Percentiles rank a stretch among this genome's conserved stretches.
Evolutionary conservation across 2,113 vertebrate genomes (phyloP).

Genomic region (Microcebus griseorufus): DNA sequence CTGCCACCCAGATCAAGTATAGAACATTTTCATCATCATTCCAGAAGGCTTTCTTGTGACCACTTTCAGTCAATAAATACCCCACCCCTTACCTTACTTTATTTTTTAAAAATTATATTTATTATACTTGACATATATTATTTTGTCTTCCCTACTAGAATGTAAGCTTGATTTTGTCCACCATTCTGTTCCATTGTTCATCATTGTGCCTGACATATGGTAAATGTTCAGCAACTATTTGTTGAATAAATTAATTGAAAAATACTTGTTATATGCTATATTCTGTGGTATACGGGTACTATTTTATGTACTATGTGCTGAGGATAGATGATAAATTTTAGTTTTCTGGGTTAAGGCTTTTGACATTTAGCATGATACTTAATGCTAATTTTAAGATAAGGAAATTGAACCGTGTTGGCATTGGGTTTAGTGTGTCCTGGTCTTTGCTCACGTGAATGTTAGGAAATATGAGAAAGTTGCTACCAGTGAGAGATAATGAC

Average conservation of each 20-base stretch:
- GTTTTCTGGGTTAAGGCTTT: slow-evolving; percentile 31
- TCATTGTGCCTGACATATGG: background rate
- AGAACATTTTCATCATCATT: slow-evolving; percentile 20
- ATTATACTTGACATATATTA: background rate
- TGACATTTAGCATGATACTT: slow-evolving; percentile 6
- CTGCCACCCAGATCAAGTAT: background rate
- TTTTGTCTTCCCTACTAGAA: slow-evolving; percentile 5
- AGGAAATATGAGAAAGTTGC: slow-evolving; percentile 42
- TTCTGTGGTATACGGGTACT: background rate
- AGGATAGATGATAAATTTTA: slow-evolving; percentile 19
- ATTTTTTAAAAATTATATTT: background rate
- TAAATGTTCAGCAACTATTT: slow-evolving; percentile 37
- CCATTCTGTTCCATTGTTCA: background rate
- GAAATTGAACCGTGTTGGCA: background rate
- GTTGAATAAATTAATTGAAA: slow-evolving; percentile 21
- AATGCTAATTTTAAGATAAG: slow-evolving; percentile 2
- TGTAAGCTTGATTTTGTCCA: slow-evolving; percentile 10
- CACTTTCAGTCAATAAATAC: background rate
- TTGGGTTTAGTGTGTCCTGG: background rate
- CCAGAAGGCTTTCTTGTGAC: background rate
- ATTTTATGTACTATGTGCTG: background rate
- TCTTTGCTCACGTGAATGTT: slow-evolving; percentile 5
- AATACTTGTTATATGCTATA: background rate
- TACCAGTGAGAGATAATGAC: slow-evolving; percentile 32
- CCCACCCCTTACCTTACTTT: background rate